Evolutionary conservation across 2,113 vertebrate species (phyloP).

Genomic region (Ophiodon elongatus): DNA sequence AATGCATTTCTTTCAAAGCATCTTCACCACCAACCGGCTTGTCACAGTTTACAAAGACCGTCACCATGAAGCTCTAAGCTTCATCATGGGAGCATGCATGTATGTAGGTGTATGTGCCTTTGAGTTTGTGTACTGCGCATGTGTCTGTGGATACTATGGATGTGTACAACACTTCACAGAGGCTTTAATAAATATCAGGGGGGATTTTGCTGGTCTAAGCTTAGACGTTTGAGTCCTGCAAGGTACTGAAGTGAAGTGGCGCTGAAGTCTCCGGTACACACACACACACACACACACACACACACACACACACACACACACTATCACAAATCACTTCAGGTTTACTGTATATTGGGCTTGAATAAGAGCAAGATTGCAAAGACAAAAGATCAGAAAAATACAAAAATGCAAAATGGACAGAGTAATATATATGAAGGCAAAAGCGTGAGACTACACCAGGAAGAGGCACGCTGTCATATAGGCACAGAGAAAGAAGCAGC

Average conservation of each 20-base stretch:
- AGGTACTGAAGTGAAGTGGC: slow-evolving; percentile 11
- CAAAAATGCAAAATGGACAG: neutral
- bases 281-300: slow-evolving; percentile 18
- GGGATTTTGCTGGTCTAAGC: slow-evolving; percentile 66
- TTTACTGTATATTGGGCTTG: neutral
- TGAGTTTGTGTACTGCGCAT: neutral
- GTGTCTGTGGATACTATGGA: slow-evolving; percentile 32
- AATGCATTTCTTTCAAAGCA: slow-evolving; percentile 21
- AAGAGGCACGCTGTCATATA: neutral
- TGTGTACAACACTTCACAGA: slow-evolving; percentile 60
- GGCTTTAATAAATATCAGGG: slow-evolving; percentile 67
- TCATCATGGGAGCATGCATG: neutral
- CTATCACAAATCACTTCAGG: neutral
- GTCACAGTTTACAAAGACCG: neutral
- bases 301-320: slow-evolving; percentile 16
- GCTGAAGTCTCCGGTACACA: slow-evolving; percentile 18
- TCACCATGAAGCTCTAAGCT: slow-evolving; percentile 2
- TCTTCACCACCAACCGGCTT: neutral
- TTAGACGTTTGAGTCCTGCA: slow-evolving; percentile 45
- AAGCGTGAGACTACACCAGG: neutral
- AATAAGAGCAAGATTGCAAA: neutral
- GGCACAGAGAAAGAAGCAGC: slow-evolving; percentile 33
- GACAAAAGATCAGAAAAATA: neutral
- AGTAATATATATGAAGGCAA: neutral
- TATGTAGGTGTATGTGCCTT: neutral